Base-by-base conservation (phyloP, 2,113 vertebrate genomes). In the Ptyas mucosa region DNA sequence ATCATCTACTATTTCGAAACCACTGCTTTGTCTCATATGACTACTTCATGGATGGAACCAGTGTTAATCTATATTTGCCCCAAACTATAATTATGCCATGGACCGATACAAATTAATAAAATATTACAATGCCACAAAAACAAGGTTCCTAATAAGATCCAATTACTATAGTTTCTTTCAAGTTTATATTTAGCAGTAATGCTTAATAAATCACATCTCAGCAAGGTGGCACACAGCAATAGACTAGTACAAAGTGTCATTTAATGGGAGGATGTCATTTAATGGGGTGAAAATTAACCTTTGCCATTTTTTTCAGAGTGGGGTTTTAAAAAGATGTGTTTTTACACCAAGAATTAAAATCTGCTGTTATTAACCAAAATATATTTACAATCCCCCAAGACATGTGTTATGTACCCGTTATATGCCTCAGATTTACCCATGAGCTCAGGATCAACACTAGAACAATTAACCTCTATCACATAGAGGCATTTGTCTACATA, bases 401-500 rank as follows among this genome's bases (percentile, higher is more conserved):
- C 9, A 11, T 26, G 8, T 15, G 81, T 61, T n/a, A 61, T 20
- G 20, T 5, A 49, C 81, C 39, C 20, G 43, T n/a, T 89, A 89
- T 69, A 0, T 3, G 69, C 51, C 43, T 55, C 69, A 81, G 23
- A 55, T 69, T 95, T 95, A 90, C 86, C 69, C 49, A 89, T 61
- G 39, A 61, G 95, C 94, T 91, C 95, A 94, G 92, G n/a, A 91
- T 90, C 39, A 93, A 95, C 39, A 61, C 43, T 95, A 95, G 26
- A 94, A 90, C 88, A 95, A 95, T 7, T 54, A 92, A 94, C 21
- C 46, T 91, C 89, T 95, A 95, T 88, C 92, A 91, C 89, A 88
- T 34, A 0, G 9, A 90, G 1, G 2, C 64, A 95, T 95, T 94
- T 93, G 89, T 93, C n/a, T 94, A 53, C 90, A 81, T 1, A 55